Evolutionary conservation across 2,888 invertebrate species (phyloP).

Genomic region (Amorpha juglandis): DNA sequence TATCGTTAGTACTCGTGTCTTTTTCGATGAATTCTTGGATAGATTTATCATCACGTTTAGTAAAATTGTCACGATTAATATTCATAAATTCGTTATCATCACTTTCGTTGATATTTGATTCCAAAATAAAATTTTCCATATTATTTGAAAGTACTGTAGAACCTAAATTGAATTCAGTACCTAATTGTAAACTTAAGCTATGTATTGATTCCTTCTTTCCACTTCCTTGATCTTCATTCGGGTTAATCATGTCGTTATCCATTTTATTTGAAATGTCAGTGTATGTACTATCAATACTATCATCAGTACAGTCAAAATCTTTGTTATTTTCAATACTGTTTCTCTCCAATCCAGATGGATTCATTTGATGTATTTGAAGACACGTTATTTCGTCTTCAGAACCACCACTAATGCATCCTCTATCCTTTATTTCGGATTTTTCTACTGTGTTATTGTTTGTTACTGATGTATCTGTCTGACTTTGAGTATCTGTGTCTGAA

Average conservation of each 20-base stretch:
- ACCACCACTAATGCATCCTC: background rate
- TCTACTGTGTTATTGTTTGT: background rate
- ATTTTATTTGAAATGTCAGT: slow-evolving; percentile 6
- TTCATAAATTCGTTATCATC: background rate
- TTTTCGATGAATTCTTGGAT: slow-evolving; percentile 3
- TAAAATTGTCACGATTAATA: background rate
- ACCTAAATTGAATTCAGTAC: slow-evolving; percentile 19
- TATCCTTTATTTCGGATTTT: background rate
- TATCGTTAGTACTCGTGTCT: slow-evolving; percentile 19
- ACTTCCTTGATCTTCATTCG: slow-evolving; percentile 1
- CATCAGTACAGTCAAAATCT: slow-evolving; percentile 1
- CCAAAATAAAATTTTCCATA: background rate
- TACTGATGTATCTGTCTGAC: slow-evolving; percentile 26
- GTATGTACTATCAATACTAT: slow-evolving; percentile 17
- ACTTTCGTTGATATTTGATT: background rate
- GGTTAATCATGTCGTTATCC: slow-evolving; percentile 9
- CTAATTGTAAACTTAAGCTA: slow-evolving; percentile 12
- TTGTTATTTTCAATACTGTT: slow-evolving; percentile 9
- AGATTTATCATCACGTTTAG: slow-evolving; percentile 1
- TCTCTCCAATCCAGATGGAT: background rate
- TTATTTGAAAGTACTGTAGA: slow-evolving; percentile 3
- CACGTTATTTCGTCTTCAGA: slow-evolving; percentile 2
- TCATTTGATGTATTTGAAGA: slow-evolving; percentile 25
- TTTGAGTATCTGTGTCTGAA: slow-evolving; percentile 29
- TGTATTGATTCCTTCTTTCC: slow-evolving; percentile 13